Percentiles rank a stretch among this genome's conserved stretches.
Conservation (phyloP, 2,888 invertebrate species). For the Auanema sp. region DNA sequence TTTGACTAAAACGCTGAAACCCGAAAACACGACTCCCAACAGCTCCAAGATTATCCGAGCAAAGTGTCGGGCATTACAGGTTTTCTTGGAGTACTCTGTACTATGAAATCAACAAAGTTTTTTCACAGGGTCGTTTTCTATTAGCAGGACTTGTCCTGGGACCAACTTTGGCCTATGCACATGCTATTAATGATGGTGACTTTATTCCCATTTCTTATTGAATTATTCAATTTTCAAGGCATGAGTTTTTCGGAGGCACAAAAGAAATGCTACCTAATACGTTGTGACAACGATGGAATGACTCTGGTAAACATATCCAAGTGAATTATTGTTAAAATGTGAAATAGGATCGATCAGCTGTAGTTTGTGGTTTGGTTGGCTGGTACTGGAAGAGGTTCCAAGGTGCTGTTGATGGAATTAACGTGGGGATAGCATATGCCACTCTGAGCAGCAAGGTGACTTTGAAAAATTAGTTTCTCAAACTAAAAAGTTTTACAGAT, state of each 20-base stretch:
- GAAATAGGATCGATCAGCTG: conserved; percentile 51
- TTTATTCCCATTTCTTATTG: conserved; percentile 2
- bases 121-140: conserved; percentile 49
- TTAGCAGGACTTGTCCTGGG: conserved; percentile 49
- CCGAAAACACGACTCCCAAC: conserved; percentile 55
- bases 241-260: conserved; percentile 34
- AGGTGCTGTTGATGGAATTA: conserved; percentile 60
- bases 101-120: not conserved
- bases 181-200: conserved; percentile 20
- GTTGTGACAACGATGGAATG: conserved; percentile 39
- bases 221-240: conserved; percentile 7
- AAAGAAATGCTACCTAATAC: conserved; percentile 52
- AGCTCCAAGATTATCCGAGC: conserved; percentile 55
- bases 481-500: conserved; percentile 23
- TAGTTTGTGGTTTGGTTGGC: conserved; percentile 53
- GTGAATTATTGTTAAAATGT: not conserved
- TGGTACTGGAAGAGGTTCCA: conserved; percentile 64
- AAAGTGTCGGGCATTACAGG: conserved; percentile 52
- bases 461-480: not conserved
- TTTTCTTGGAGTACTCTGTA: too few species aligned
- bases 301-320: conserved; percentile 32
- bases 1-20: conserved; percentile 39
- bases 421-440: conserved; percentile 49
- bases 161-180: conserved; percentile 38
- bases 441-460: conserved; percentile 37